Percentiles rank a stretch among this genome's conserved stretches.
Evolutionary conservation across 2,888 invertebrate genomes (phyloP).

Genomic region (Junonia oenone): DNA sequence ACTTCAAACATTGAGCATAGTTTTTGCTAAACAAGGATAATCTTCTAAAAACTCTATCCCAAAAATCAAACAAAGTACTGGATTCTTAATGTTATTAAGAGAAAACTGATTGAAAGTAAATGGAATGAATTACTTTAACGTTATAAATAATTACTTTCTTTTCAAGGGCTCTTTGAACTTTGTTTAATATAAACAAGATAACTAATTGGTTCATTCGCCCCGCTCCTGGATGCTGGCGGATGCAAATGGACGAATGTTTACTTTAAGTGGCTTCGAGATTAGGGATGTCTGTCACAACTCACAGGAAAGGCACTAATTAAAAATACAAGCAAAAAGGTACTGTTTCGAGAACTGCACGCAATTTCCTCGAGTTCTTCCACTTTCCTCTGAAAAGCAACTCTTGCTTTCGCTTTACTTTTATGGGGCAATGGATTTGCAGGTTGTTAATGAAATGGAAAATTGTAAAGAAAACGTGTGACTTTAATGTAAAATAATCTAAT

Average conservation of each 20-base stretch:
- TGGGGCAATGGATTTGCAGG: background rate
- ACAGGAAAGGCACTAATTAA: constrained; percentile 22
- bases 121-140: constrained; percentile 7
- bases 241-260: constrained; percentile 28
- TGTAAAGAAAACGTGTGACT: too few relatives aligned
- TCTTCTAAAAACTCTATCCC: background rate
- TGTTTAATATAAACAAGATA: constrained; percentile 26
- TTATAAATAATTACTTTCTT: constrained; percentile 22
- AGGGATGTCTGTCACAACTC: constrained; percentile 28
- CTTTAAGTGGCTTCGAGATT: constrained; percentile 30
- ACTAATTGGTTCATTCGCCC: constrained; percentile 32
- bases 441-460: too few relatives aligned
- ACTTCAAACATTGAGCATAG: background rate
- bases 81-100: background rate
- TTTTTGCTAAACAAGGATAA: background rate
- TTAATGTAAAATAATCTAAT: too few relatives aligned
- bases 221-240: constrained; percentile 28
- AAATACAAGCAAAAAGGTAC: constrained; percentile 4
- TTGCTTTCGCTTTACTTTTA: background rate
- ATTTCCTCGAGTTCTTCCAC: background rate
- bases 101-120: background rate
- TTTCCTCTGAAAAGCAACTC: background rate
- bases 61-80: background rate
- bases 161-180: constrained; percentile 29
- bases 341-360: background rate